A percentile compares a stretch with the other conserved stretches of the same genome.
Evolutionary conservation across 2,888 invertebrate genomes (phyloP).

Genomic region (Pharmacophagus antenor): DNA sequence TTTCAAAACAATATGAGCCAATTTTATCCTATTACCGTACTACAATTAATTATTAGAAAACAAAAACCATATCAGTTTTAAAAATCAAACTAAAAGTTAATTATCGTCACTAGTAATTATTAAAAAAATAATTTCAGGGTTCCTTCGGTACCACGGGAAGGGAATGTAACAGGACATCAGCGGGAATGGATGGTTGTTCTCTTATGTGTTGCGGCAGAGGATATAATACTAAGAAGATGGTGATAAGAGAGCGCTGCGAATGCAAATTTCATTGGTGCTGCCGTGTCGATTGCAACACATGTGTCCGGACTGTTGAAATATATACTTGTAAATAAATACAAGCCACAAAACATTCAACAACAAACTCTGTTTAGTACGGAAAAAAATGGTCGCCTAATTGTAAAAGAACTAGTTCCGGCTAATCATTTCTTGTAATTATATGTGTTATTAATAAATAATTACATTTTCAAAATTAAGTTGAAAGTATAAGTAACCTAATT

Average conservation of each 20-base stretch:
- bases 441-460: too few species aligned
- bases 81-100: too few species aligned
- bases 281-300: constrained; percentile 94
- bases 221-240: constrained; percentile 91
- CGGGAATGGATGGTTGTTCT: constrained; percentile 92
- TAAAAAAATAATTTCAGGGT: constrained; percentile 51
- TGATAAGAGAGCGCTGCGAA: constrained; percentile 90
- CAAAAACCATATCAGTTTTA: too few species aligned
- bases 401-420: neutral
- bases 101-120: too few species aligned
- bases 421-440: neutral
- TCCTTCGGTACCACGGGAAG: constrained; percentile 85
- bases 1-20: too few species aligned
- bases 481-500: neutral
- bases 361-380: neutral
- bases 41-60: too few species aligned
- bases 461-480: too few species aligned
- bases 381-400: neutral
- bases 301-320: constrained; percentile 88
- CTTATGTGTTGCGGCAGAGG: constrained; percentile 96
- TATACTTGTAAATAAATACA: constrained; percentile 90
- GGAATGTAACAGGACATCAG: constrained; percentile 86
- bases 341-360: neutral
- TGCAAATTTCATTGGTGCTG: constrained; percentile 99
- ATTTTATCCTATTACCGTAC: too few species aligned